Evolutionary conservation across 2,888 invertebrate species (phyloP), one percentile per base, ranked within the genome.

Genomic region (Ferdinandea cuprea): DNA sequence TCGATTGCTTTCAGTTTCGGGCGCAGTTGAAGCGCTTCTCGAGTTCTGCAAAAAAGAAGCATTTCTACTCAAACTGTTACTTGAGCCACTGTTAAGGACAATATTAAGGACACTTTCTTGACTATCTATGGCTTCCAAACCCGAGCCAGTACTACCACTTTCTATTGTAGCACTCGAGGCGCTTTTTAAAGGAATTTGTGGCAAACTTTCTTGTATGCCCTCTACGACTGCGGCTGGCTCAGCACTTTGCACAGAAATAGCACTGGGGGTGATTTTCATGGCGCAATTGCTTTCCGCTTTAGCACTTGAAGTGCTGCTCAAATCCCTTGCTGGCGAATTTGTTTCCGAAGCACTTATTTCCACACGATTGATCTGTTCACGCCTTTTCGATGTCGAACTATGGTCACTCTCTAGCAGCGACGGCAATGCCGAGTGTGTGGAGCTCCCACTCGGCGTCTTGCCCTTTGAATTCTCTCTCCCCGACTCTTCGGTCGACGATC

Each of bases 401-500:
- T 52, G 21, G 40, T 40, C 40, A 54, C 54, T 72, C n/a, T 58
- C 71, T n/a, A 72, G 13, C 0, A 72, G 13, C 0, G 71, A 58
- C 7, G 44, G 61, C 8, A 69, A 8, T 2, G 35, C 50, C 19
- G 78, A 72, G 0, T 42, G 63, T 0, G 73, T 40, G 13, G 25
- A 42, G 8, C n/a, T 58, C 25, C 15, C 54, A 65, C 72, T 65
- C 11, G 28, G 32, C 7, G 3, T 25, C 7, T 19, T 54, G 1
- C 25, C 37, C 0, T 46, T 71, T 7, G 63, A 58, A 6, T n/a
- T 8, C 13, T 59, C 69, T 3, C 35, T 58, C 1, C 15, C 28
- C 2, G 58, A 66, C 15, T 59, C 66, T 4, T 72, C 72, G 4
- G 69, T 69, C 0, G 81, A 71, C 44, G 77, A 13, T 0, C 17